Conservation (phyloP, 2,113 vertebrate species). For the Datnioides undecimradiatus region DNA sequence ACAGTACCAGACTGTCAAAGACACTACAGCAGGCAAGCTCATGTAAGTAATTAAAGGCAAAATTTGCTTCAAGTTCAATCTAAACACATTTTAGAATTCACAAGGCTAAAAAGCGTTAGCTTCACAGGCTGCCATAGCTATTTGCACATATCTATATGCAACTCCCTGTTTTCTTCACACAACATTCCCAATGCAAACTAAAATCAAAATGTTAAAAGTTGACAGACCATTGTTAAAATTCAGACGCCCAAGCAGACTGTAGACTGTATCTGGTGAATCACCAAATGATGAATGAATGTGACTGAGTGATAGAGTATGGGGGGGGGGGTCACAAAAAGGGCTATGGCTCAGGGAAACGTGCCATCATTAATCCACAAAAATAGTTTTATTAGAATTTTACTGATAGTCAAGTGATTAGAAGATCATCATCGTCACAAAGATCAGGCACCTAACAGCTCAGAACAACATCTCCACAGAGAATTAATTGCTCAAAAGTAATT, state of each 20-base stretch:
- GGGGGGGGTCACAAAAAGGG: background rate
- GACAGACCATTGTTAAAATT: too few relatives aligned
- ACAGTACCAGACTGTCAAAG: background rate
- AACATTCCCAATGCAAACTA: background rate
- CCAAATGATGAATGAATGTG: background rate
- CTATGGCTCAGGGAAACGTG: background rate
- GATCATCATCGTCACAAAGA: slow-evolving; percentile 14
- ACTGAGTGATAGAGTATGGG: background rate
- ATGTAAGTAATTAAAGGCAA: background rate
- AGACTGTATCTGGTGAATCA: background rate
- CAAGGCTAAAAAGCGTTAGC: too few relatives aligned
- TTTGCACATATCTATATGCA: background rate
- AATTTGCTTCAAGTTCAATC: background rate
- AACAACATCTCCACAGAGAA: slow-evolving; percentile 31
- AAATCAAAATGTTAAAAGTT: too few relatives aligned
- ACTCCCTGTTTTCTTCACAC: background rate
- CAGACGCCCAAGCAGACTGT: background rate
- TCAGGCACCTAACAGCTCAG: slow-evolving; percentile 24
- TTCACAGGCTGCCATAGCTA: background rate
- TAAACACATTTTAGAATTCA: too few relatives aligned
- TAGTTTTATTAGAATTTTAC: slow-evolving; percentile 15
- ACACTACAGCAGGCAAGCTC: background rate
- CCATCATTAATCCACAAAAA: background rate
- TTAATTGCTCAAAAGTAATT: slow-evolving; percentile 43
- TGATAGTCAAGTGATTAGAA: slow-evolving; percentile 10